These are phyloP conservation scores for Cromileptes altivelis DNA, from an alignment of 2,113 vertebrate species.

Conservation along the genomic window DNA sequence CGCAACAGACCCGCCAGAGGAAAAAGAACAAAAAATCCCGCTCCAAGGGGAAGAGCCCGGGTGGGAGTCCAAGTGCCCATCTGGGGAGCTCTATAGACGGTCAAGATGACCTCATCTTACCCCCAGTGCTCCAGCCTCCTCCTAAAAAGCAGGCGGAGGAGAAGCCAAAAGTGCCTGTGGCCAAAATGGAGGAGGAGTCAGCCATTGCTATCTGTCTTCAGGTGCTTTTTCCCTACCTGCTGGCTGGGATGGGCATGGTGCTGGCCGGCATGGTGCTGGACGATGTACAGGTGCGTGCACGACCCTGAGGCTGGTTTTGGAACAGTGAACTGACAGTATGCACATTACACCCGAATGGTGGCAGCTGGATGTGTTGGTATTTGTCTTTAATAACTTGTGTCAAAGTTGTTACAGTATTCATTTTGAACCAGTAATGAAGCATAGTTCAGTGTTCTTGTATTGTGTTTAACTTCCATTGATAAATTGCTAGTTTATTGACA, in stretches of 20 bases:
- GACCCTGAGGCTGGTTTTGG: neutral
- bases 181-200: conserved; percentile 87
- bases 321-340: neutral
- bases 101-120: conserved; percentile 72
- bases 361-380: neutral
- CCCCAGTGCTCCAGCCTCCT: conserved; percentile 53
- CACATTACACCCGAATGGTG: neutral
- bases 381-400: neutral
- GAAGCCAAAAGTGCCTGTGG: conserved; percentile 76
- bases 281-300: conserved; percentile 89
- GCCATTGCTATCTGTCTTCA: conserved; percentile 88
- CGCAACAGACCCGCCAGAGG: conserved; percentile 86
- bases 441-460: neutral
- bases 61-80: conserved; percentile 65
- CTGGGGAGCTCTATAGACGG: conserved; percentile 61
- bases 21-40: conserved; percentile 85
- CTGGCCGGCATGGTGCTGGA: conserved; percentile 94
- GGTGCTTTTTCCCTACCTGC: conserved; percentile 91
- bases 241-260: conserved; percentile 96
- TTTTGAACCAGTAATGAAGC: neutral
- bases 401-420: neutral
- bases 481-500: neutral
- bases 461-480: too few relatives aligned
- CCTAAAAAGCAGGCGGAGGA: conserved; percentile 77
- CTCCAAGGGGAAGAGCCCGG: conserved; percentile 82